Percentiles rank a stretch among this genome's conserved stretches.
These are phyloP conservation scores for Polyommatus icarus DNA, from an alignment of 2,888 invertebrate genomes.

Conservation along the genomic window DNA sequence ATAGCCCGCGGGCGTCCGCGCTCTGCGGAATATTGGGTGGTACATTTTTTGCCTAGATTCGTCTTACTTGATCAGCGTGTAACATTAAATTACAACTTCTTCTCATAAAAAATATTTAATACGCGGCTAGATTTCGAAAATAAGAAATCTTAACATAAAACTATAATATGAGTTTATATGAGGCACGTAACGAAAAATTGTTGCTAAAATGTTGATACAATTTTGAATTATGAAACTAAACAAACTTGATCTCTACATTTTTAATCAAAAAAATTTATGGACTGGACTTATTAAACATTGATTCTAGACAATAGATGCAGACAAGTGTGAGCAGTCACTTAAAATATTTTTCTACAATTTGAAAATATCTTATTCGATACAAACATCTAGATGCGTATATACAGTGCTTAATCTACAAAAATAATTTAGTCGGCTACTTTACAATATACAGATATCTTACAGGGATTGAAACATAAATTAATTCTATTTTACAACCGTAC, in stretches of 20 bases:
- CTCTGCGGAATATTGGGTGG: constrained; percentile 1
- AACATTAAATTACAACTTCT: neutral
- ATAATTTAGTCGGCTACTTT: constrained; percentile 77
- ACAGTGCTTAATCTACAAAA: constrained; percentile 78
- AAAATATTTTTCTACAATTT: constrained; percentile 53
- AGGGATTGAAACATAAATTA: constrained; percentile 37
- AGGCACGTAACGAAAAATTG: neutral
- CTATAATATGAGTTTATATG: neutral
- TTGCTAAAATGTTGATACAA: neutral
- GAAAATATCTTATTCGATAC: constrained; percentile 61
- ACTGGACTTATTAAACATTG: neutral
- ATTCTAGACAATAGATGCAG: neutral
- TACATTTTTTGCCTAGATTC: constrained; percentile 1
- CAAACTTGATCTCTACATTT: neutral
- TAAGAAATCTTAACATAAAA: too few species aligned
- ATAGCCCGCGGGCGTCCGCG: constrained; percentile 8
- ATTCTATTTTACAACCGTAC: constrained; percentile 29
- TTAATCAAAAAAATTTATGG: too few species aligned
- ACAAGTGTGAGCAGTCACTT: constrained; percentile 44
- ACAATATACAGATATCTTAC: constrained; percentile 65
- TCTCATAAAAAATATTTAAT: neutral
- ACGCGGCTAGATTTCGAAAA: neutral
- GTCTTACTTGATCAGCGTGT: neutral
- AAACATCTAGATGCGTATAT: constrained; percentile 72
- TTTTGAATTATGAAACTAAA: neutral